These are phyloP conservation scores for Paramormyrops kingsleyae DNA, from an alignment of 2,113 vertebrate genomes.

Conservation along the genomic window DNA sequence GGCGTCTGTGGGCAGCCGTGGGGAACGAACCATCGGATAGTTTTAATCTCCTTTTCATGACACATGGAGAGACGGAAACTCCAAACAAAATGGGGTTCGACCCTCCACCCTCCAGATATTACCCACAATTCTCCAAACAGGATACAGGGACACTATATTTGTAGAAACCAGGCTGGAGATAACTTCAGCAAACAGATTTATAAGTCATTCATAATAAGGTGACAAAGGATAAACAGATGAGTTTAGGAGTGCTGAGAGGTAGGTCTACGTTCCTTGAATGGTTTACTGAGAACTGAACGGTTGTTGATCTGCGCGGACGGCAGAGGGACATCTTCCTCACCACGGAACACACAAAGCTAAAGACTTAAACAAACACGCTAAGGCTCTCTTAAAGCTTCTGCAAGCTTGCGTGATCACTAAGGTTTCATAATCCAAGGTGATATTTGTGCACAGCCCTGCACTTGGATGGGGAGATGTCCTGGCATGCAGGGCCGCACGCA, in stretches of 20 bases:
- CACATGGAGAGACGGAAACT: background rate
- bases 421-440: background rate
- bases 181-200: background rate
- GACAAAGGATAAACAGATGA: no score
- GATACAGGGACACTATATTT: background rate
- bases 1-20: slow-evolving; percentile 2
- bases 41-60: background rate
- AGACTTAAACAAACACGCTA: background rate
- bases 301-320: background rate
- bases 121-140: background rate
- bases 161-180: background rate
- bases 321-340: background rate
- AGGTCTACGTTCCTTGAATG: background rate
- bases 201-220: background rate
- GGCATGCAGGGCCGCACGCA: background rate
- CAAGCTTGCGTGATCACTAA: background rate
- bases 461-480: background rate
- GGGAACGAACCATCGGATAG: background rate
- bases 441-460: background rate
- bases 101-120: background rate
- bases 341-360: background rate
- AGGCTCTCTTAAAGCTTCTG: background rate
- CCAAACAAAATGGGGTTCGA: background rate
- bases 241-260: background rate
- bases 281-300: background rate